Percentiles rank a stretch among this genome's conserved stretches.
These are phyloP conservation scores for Neodontobutis hainanensis DNA, from an alignment of 2,113 vertebrate species.

Conservation along the genomic window DNA sequence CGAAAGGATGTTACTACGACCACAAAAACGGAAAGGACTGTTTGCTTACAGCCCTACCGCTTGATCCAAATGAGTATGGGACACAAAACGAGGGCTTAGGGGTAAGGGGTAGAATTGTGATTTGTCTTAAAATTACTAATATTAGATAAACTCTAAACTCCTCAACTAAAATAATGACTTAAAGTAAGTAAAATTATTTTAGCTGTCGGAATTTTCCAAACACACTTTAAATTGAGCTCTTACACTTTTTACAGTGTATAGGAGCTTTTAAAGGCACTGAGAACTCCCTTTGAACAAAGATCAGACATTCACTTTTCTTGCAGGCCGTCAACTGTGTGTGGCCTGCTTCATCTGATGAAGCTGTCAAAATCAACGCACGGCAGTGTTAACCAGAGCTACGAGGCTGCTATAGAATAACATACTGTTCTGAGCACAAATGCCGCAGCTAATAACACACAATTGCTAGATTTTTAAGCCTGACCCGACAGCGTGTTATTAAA, in stretches of 20 bases:
- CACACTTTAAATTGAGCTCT: not conserved
- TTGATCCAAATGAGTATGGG: too few relatives aligned
- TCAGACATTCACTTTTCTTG: not conserved
- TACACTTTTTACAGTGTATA: not conserved
- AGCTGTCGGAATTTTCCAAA: not conserved
- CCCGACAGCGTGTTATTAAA: too few relatives aligned
- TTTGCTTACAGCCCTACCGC: too few relatives aligned
- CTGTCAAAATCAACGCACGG: not conserved
- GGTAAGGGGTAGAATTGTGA: too few relatives aligned
- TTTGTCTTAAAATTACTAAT: too few relatives aligned
- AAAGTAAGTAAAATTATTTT: not conserved
- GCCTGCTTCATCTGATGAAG: not conserved
- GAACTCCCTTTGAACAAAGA: not conserved
- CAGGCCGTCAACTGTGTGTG: not conserved
- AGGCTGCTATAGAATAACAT: not conserved
- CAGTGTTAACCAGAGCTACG: not conserved
- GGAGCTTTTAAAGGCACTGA: not conserved
- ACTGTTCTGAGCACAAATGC: not conserved
- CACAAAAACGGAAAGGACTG: too few relatives aligned
- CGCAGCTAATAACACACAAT: too few relatives aligned
- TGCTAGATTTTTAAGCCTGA: too few relatives aligned
- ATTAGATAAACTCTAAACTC: not conserved
- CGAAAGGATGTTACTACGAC: too few relatives aligned
- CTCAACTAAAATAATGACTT: not conserved
- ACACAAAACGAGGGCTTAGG: too few relatives aligned